Evolutionary conservation across 2,113 vertebrate species (phyloP).

Genomic region (Campylorhamphus procurvoides): DNA sequence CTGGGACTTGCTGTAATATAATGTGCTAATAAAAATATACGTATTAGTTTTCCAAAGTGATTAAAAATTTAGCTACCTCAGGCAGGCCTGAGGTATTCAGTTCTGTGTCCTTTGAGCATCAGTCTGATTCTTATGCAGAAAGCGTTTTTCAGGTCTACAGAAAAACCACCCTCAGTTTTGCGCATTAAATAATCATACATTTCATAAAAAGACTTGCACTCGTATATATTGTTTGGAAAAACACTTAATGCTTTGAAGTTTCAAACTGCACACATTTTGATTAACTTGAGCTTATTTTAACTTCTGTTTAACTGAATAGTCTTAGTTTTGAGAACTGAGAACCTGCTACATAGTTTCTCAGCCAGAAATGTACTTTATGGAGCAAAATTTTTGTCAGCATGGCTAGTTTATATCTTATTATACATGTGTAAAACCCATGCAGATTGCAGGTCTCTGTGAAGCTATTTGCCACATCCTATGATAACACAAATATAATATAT

Average conservation of each 20-base stretch:
- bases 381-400: neutral
- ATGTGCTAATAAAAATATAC: neutral
- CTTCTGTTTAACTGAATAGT: neutral
- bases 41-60: neutral
- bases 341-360: neutral
- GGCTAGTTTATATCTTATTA: neutral
- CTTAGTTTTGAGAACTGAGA: neutral
- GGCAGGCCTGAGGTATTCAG: neutral
- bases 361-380: neutral
- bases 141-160: neutral
- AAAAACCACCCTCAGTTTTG: neutral
- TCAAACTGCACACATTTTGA: neutral
- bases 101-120: neutral
- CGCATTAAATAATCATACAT: neutral
- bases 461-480: neutral
- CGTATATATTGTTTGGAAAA: neutral
- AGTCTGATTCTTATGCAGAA: neutral
- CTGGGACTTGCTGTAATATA: neutral
- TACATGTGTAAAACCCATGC: neutral
- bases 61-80: neutral
- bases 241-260: neutral
- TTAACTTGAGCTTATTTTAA: neutral
- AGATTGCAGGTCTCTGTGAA: neutral
- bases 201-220: neutral
- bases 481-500: too few species aligned